Evolutionary conservation across 2,113 vertebrate species (phyloP), one percentile per base, ranked within the genome.

Genomic region (Amblyopsis rosae): DNA sequence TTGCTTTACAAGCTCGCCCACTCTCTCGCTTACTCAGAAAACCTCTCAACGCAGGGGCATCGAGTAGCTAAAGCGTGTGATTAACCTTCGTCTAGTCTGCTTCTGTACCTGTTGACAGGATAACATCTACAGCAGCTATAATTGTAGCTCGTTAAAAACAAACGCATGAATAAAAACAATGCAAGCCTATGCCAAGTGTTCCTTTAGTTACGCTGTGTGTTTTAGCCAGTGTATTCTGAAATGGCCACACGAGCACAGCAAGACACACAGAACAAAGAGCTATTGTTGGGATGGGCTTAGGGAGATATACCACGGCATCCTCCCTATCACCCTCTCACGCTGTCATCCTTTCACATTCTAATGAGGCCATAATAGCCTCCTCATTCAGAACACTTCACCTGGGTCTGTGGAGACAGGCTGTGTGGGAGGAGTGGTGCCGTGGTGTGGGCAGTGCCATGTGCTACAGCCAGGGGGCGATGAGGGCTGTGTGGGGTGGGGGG

Each of bases 391-490:
- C 75, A 83, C 80, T 82, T 82, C 81, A 75, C 86, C 88, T 86
- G 76, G 80, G 75, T 73, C 66, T 15, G 15, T 32, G 72, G 47
- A 17, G 56, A 87, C 72, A 82, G 73, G 76, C 80, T 33, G 66
- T 78, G 76, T 77, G 70, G 32, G 9, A 57, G 35, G 76, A 75
- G 45, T n/a, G 76, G 76, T 16, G 51, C 68, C 80, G 57, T 70
- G 74, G 75, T 79, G 82, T 83, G 81, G 86, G 86, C 85, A 82
- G 83, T 66, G 41, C 71, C 70, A 69, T 79, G 76, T 72, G 86
- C 47, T 46, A 69, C 41, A 16, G 75, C 72, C 47, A 54, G 83
- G 17, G 86, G 85, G 83, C 75, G 80, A 87, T 80, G 79, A 72
- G 50, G 16, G 19, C 26, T 26, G 26, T 26, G 26, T 2, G 1